Percentiles rank a stretch among this genome's conserved stretches.
phyloP scores from a whole-genome alignment of 2,888 invertebrate genomes.

The Orthonychiurus folsomi region DNA sequence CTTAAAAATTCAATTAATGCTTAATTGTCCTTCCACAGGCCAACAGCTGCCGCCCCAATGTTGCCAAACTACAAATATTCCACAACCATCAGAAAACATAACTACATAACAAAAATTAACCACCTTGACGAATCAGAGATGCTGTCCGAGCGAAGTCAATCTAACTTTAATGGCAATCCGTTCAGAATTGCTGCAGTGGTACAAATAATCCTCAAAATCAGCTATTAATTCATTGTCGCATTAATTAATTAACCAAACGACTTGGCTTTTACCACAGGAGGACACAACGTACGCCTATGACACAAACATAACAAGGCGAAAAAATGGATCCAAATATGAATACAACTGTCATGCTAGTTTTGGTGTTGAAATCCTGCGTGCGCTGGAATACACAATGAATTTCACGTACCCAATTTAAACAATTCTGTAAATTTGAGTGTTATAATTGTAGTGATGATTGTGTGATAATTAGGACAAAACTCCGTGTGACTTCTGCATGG shows the following conservation, averaged over 20 bases:
- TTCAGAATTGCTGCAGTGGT: conserved; percentile 13
- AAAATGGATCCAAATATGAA: background rate
- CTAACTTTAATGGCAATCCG: conserved; percentile 2
- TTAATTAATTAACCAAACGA: too few species aligned
- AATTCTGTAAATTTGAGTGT: background rate
- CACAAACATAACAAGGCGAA: conserved; percentile 14
- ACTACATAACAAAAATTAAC: background rate
- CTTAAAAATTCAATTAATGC: background rate
- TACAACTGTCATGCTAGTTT: conserved; percentile 16
- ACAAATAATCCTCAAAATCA: background rate
- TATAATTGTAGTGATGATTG: conserved; percentile 1
- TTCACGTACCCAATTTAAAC: conserved; percentile 16
- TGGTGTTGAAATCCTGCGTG: conserved; percentile 18
- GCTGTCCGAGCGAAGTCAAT: conserved; percentile 14
- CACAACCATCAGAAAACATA: background rate
- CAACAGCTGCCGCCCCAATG: background rate
- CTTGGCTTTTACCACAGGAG: conserved; percentile 15
- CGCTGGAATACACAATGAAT: conserved; percentile 21
- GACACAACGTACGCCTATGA: conserved; percentile 20
- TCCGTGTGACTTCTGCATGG: conserved; percentile 19
- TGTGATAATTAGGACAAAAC: conserved; percentile 12
- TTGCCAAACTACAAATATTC: background rate
- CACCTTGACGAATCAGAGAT: too few species aligned
- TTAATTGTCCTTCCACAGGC: background rate
- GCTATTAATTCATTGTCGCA: background rate